Percentiles rank a stretch among this genome's conserved stretches.
These are phyloP conservation scores for Thamnophis sirtalis DNA, from an alignment of 2,113 vertebrate genomes.

Conservation along the genomic window DNA sequence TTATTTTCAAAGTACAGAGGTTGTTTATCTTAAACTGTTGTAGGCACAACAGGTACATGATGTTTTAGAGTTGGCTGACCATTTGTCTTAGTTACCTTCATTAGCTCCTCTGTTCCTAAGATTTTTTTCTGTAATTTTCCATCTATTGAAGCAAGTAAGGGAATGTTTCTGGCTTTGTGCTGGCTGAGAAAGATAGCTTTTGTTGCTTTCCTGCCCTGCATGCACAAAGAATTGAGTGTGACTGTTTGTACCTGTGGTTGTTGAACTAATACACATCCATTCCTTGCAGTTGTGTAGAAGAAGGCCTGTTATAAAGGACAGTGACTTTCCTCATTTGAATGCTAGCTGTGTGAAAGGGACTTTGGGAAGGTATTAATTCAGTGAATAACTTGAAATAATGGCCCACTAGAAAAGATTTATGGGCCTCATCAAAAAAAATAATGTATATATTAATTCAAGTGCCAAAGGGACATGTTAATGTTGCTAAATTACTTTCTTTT, in stretches of 20 bases:
- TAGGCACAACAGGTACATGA: neutral
- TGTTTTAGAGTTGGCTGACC: too few species aligned
- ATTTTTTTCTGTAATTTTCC: neutral
- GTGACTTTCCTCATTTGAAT: neutral
- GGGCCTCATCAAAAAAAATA: neutral
- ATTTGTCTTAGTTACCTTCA: neutral
- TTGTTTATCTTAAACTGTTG: neutral
- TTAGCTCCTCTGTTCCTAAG: neutral
- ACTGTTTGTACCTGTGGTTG: neutral
- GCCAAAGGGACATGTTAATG: neutral
- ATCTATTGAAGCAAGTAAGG: neutral
- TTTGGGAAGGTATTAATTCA: neutral
- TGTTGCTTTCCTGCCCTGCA: neutral
- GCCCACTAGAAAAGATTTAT: neutral
- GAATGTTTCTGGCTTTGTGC: neutral
- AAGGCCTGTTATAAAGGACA: neutral
- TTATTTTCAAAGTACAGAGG: neutral
- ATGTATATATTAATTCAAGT: neutral
- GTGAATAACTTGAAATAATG: neutral
- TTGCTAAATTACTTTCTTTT: neutral
- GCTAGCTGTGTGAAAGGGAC: neutral
- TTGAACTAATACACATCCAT: neutral
- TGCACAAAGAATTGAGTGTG: neutral
- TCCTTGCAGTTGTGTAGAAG: neutral
- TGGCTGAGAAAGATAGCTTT: neutral